A percentile compares a stretch with the other conserved stretches of the same genome.
These are phyloP conservation scores for Euplexia lucipara DNA, from an alignment of 2,888 invertebrate species.

Conservation along the genomic window DNA sequence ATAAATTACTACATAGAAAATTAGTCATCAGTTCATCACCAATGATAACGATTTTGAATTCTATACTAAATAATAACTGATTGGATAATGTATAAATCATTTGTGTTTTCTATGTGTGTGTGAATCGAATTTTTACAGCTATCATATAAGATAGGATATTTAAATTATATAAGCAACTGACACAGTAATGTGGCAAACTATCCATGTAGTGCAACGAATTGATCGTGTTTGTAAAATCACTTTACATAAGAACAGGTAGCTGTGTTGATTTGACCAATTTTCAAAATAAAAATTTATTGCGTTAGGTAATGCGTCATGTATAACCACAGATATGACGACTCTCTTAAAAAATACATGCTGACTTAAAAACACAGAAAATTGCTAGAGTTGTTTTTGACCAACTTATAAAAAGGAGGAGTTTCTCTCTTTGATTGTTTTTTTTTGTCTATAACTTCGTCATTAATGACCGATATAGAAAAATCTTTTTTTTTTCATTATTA, in stretches of 20 bases:
- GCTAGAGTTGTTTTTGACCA: not conserved
- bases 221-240: conserved; percentile 20
- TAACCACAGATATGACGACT: not conserved
- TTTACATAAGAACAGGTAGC: conserved; percentile 30
- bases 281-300: not conserved
- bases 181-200: conserved; percentile 19
- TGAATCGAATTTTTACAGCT: not conserved
- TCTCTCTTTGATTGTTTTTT: too few species aligned
- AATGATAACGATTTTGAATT: not conserved
- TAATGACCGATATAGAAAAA: too few species aligned
- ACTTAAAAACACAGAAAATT: not conserved
- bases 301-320: conserved; percentile 19
- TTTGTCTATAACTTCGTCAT: too few species aligned
- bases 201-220: conserved; percentile 22
- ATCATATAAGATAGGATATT: conserved; percentile 1
- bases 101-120: not conserved
- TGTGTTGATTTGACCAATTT: conserved; percentile 2
- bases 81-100: not conserved
- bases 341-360: not conserved
- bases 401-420: too few species aligned
- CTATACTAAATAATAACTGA: too few species aligned
- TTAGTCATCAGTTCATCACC: not conserved
- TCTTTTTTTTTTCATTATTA: too few species aligned
- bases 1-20: not conserved
- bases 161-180: conserved; percentile 43